Evolutionary conservation across 2,113 vertebrate genomes (phyloP).

Genomic region (Ovibos moschatus): DNA sequence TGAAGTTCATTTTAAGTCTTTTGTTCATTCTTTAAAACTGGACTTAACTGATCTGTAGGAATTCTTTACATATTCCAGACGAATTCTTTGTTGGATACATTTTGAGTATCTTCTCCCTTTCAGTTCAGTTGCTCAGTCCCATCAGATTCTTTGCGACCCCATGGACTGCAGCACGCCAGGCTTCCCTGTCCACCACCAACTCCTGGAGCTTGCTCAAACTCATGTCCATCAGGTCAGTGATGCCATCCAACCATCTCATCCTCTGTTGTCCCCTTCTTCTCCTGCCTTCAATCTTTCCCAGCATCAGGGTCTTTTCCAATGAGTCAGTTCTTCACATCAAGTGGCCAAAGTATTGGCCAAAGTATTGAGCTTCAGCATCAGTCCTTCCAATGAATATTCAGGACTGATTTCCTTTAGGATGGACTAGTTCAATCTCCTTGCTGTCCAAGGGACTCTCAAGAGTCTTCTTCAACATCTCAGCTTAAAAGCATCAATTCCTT

Average conservation of each 20-base stretch:
- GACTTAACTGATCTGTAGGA: neutral
- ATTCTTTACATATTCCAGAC: neutral
- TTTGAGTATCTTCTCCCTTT: neutral
- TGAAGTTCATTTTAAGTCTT: neutral
- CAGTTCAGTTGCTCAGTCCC: neutral
- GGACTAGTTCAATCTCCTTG: neutral
- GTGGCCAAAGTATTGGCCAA: neutral
- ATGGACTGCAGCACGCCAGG: neutral
- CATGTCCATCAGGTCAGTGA: neutral
- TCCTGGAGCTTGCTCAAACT: neutral
- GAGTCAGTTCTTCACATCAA: neutral
- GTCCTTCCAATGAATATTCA: neutral
- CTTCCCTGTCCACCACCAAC: neutral
- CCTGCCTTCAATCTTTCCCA: neutral
- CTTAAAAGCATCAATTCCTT: neutral
- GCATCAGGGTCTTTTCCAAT: neutral
- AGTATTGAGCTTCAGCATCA: neutral
- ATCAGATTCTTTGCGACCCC: rapidly evolving
- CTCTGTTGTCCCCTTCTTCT: neutral
- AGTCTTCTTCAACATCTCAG: neutral
- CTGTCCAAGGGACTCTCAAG: neutral
- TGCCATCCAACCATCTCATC: neutral
- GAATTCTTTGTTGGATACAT: neutral
- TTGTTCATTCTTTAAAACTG: neutral
- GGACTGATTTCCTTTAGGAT: neutral